phyloP scores from a whole-genome alignment of 2,113 vertebrate species.

The Tenrec ecaudatus region DNA sequence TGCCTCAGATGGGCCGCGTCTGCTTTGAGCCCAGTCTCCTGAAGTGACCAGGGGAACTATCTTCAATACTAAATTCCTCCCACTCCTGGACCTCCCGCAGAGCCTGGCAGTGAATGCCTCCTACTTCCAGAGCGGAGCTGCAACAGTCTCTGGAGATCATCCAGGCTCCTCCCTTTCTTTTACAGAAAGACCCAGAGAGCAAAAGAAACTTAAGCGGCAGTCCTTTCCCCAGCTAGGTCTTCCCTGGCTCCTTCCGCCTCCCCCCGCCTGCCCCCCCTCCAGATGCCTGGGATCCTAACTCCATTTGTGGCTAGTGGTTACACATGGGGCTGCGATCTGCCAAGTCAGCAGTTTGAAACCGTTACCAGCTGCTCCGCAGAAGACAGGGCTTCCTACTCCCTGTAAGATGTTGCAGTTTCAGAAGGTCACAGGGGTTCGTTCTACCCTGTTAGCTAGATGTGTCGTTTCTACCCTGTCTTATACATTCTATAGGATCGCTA shows the following conservation, averaged over 20 bases:
- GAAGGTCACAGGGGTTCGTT: no score
- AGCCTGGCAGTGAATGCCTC: not conserved
- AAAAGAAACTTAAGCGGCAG: not conserved
- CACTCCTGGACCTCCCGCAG: not conserved
- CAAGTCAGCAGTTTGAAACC: no score
- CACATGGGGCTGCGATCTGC: no score
- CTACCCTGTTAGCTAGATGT: no score
- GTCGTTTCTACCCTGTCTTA: no score
- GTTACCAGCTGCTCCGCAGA: no score
- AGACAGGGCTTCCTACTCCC: no score
- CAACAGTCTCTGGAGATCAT: not conserved
- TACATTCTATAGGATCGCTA: no score
- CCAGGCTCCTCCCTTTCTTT: not conserved
- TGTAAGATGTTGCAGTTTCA: no score
- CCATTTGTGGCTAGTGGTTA: no score
- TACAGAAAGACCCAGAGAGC: slow-evolving; percentile 8
- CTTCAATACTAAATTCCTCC: not conserved
- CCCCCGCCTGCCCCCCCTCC: not conserved
- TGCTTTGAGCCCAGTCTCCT: not conserved
- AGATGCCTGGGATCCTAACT: not conserved
- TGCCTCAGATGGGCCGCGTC: not conserved
- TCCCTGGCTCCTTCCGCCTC: not conserved
- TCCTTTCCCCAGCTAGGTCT: not conserved
- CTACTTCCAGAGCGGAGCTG: not conserved
- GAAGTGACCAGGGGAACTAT: not conserved